Base-by-base conservation (phyloP, 2,113 vertebrate species). In the Sprattus sprattus region DNA sequence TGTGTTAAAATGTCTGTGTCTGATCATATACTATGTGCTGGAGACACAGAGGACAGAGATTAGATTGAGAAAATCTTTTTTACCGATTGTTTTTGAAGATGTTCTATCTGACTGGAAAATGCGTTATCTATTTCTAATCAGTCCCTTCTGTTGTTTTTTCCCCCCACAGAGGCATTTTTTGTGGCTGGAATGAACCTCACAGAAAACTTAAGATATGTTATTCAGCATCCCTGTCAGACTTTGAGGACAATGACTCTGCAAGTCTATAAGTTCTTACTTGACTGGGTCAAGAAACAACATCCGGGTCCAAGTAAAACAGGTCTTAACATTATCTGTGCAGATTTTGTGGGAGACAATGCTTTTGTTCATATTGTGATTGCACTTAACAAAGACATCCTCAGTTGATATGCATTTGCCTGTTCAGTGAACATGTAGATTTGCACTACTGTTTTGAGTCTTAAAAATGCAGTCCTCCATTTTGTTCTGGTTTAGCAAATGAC, bases 101-200 rank as follows among this genome's bases (percentile, higher is more conserved):
- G 22, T 60, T 60, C 54, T n/a, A 20, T 52, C 15, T 5, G 16
- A n/a, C 2, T 28, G 64, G 60, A 25, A 25, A 0, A 67, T 11
- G 28, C n/a, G 9, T 10, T 67, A 67, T 67, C 64, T 67, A 67
- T 25, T 28, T 2, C 39, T 39, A 39, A 39, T 39, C 39, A 39
- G 39, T 39, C n/a, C 8, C 13, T 39, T 39, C 15, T 71, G 10
- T 10, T 32, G 39, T 49, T 5, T 54, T 28, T 78, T 18, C 80
- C 9, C 47, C 47, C 32, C 46, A 25, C 89, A 95, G 95, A 18
- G 50, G 85, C 81, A 32, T 96, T 96, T 82, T 95, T 94, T 46
- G 91, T 91, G 86, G 92, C 89, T 7, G 95, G 95, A 22, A 88
- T 96, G 85, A 96, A 96, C 90, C 92, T 95, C 84, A 96, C 95